Evolutionary conservation across 2,113 vertebrate genomes (phyloP).

Genomic region (Dendrocopos noguchii): DNA sequence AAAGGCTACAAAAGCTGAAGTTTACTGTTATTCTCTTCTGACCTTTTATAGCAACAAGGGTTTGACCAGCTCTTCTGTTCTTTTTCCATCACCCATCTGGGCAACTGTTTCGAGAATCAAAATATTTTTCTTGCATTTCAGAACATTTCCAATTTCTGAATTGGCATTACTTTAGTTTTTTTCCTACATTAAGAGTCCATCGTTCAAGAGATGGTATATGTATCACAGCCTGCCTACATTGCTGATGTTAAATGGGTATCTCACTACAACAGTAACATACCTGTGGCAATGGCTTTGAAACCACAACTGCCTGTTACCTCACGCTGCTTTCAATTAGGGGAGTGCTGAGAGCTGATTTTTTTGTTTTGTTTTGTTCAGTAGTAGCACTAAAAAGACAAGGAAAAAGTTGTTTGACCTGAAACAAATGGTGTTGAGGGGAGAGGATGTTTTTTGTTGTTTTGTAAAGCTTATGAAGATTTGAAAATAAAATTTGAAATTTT

Average conservation of each 20-base stretch:
- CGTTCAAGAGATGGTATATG: background rate
- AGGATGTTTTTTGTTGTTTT: background rate
- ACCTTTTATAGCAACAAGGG: background rate
- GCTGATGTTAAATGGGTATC: background rate
- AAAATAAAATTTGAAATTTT: background rate
- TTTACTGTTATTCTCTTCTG: background rate
- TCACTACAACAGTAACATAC: background rate
- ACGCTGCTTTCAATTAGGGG: background rate
- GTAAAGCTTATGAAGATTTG: background rate
- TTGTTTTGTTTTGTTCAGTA: rapidly evolving
- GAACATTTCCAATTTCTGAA: background rate
- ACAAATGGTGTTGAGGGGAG: rapidly evolving
- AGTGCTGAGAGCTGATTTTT: background rate
- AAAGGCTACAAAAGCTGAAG: background rate
- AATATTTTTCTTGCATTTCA: background rate
- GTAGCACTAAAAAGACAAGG: background rate
- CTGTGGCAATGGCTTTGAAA: background rate
- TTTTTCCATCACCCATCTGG: background rate
- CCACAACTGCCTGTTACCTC: background rate
- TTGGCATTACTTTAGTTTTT: rapidly evolving
- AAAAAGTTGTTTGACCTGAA: background rate
- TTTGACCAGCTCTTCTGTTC: background rate
- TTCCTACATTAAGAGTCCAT: background rate
- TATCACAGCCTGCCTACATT: background rate
- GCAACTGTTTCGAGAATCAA: background rate